Percentiles rank a stretch among this genome's conserved stretches.
Conservation (phyloP, 2,113 vertebrate genomes). For the Brachyhypopomus gauderio region DNA sequence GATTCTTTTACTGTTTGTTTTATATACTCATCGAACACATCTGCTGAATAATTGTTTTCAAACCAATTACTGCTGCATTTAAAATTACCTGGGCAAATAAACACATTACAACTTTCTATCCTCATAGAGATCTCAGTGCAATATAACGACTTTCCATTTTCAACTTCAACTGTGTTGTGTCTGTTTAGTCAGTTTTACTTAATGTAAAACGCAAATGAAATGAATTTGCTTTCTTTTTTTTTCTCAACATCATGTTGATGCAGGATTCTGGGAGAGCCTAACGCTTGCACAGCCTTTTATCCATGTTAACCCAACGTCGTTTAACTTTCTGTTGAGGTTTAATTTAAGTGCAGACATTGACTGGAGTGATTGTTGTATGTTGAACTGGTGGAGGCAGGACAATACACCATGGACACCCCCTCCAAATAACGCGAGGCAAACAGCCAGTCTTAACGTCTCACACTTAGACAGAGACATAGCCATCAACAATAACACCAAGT, state of each 20-base stretch:
- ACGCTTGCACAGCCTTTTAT: neutral
- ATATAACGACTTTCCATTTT: too few species aligned
- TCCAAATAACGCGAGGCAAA: slow-evolving; percentile 56
- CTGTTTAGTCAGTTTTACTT: too few species aligned
- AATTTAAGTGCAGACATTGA: slow-evolving; percentile 61
- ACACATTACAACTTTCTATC: too few species aligned
- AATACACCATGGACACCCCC: slow-evolving; percentile 61
- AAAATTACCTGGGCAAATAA: neutral
- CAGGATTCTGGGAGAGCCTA: neutral
- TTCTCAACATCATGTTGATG: too few species aligned
- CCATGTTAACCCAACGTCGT: neutral
- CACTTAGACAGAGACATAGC: slow-evolving; percentile 38
- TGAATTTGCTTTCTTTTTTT: too few species aligned
- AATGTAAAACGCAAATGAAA: too few species aligned
- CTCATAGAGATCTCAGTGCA: too few species aligned
- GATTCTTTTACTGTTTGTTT: too few species aligned
- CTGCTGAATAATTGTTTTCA: too few species aligned
- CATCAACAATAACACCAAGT: slow-evolving; percentile 37
- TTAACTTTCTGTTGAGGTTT: slow-evolving; percentile 42
- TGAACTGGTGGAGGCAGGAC: slow-evolving; percentile 66
- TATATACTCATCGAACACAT: too few species aligned
- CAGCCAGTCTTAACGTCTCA: neutral
- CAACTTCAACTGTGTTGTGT: too few species aligned
- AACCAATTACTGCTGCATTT: neutral
- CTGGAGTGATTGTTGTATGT: slow-evolving; percentile 63